Conservation (phyloP, 2,797 vertebrate genomes). For the Rhinogobio ventralis region DNA sequence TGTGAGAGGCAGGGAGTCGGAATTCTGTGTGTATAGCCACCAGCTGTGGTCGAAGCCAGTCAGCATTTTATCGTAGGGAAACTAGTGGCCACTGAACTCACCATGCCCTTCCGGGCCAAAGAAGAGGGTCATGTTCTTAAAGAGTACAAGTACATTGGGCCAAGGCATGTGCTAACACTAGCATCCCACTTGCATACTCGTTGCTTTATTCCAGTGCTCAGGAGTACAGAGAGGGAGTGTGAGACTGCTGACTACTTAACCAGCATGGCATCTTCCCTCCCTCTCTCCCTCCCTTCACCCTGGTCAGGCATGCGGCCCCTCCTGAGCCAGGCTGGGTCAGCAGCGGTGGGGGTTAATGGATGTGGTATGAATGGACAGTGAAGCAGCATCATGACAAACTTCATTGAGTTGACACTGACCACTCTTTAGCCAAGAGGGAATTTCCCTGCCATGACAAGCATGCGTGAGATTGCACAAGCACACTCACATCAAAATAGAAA, state of each 20-base stretch:
- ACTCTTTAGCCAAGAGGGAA: slow-evolving; percentile 35
- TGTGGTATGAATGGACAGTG: slow-evolving; percentile 62
- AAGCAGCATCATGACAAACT: slow-evolving; percentile 53
- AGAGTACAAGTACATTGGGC: slow-evolving; percentile 50
- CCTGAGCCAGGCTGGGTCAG: slow-evolving; percentile 40
- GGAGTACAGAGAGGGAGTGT: slow-evolving; percentile 66
- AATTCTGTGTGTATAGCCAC: slow-evolving; percentile 12
- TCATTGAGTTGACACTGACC: slow-evolving; percentile 36
- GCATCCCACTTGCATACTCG: slow-evolving; percentile 72
- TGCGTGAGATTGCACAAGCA: slow-evolving; percentile 10
- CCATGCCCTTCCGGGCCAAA: slow-evolving; percentile 52
- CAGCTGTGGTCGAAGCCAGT: slow-evolving; percentile 47
- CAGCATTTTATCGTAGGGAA: slow-evolving; percentile 55
- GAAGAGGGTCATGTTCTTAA: slow-evolving; percentile 55
- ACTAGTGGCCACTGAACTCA: slow-evolving; percentile 58
- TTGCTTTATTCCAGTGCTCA: slow-evolving; percentile 74
- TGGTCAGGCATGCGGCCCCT: slow-evolving; percentile 43
- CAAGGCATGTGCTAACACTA: slow-evolving; percentile 39
- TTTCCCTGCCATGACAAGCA: slow-evolving; percentile 36
- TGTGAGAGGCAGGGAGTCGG: slow-evolving; percentile 25
- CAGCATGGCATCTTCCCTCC: slow-evolving; percentile 49
- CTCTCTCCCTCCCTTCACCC: slow-evolving; percentile 26
- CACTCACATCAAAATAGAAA: slow-evolving; percentile 2
- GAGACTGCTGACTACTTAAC: slow-evolving; percentile 56
- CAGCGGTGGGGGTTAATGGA: slow-evolving; percentile 51